Conservation (phyloP, 2,113 vertebrate genomes). For the Stegostoma tigrinum region DNA sequence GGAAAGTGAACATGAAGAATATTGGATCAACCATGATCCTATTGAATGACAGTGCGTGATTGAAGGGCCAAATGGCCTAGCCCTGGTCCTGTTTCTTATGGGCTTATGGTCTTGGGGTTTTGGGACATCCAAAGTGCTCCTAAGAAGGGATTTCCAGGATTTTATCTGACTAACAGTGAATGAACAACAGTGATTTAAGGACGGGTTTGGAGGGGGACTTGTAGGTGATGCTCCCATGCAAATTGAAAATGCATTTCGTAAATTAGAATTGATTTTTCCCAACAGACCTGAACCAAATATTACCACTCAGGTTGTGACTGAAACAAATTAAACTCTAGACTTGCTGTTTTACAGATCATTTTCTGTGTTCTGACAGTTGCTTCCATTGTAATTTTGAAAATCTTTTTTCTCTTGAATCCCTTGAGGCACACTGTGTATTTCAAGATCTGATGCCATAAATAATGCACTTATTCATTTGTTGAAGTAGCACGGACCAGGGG, state of each 20-base stretch:
- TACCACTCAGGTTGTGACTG: background rate
- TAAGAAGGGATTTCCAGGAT: background rate
- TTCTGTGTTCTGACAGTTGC: background rate
- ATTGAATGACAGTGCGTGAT: too few relatives aligned
- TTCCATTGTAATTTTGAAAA: background rate
- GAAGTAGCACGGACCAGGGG: background rate
- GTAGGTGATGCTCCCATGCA: background rate
- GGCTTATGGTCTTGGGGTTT: too few relatives aligned
- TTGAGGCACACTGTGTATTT: background rate
- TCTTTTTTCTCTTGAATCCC: background rate
- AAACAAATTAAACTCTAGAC: background rate
- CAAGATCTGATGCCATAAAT: background rate
- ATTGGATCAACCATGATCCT: too few relatives aligned
- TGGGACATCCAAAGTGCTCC: background rate
- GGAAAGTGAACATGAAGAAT: too few relatives aligned
- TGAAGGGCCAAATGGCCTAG: too few relatives aligned
- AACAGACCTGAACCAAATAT: background rate
- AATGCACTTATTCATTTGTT: background rate
- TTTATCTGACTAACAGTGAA: background rate
- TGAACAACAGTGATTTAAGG: background rate
- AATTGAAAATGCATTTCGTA: background rate
- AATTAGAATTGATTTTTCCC: conserved; percentile 28
- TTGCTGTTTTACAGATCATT: conserved; percentile 16
- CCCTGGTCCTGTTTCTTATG: too few relatives aligned
- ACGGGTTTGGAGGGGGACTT: background rate